Conservation (phyloP, 2,113 vertebrate species). For the Rhinopomastus cyanomelas region DNA sequence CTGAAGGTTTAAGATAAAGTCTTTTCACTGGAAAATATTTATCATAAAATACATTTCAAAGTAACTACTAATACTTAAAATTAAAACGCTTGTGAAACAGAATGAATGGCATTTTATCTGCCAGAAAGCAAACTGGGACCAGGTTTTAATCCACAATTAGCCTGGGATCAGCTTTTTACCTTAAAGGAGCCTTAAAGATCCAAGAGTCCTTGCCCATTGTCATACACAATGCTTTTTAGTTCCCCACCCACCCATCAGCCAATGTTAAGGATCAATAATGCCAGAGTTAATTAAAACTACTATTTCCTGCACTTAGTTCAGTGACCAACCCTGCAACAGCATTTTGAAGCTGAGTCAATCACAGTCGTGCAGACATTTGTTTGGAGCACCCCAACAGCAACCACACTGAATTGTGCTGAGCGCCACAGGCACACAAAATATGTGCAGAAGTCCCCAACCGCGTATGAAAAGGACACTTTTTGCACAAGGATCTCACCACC, state of each 20-base stretch:
- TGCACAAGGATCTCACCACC: not conserved
- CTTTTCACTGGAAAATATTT: not conserved
- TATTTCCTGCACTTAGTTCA: not conserved
- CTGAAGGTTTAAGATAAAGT: not conserved
- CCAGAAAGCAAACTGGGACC: not conserved
- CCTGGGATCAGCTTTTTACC: not conserved
- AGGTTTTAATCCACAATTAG: not conserved
- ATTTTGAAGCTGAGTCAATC: not conserved
- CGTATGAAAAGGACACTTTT: not conserved
- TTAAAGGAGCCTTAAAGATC: not conserved
- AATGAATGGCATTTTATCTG: not conserved
- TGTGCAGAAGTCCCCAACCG: not conserved
- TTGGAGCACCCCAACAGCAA: not conserved
- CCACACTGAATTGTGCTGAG: fast-evolving
- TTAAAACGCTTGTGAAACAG: not conserved
- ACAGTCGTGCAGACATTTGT: not conserved
- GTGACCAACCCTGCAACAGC: not conserved
- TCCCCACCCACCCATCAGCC: not conserved
- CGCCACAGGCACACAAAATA: not conserved
- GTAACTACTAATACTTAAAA: not conserved
- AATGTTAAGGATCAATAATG: not conserved
- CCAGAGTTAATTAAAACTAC: not conserved
- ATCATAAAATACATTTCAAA: not conserved
- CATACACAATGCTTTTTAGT: not conserved
- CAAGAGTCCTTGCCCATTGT: not conserved